Base-by-base conservation (phyloP, 2,797 vertebrate species). In the Hypotaenidia philippensis region DNA sequence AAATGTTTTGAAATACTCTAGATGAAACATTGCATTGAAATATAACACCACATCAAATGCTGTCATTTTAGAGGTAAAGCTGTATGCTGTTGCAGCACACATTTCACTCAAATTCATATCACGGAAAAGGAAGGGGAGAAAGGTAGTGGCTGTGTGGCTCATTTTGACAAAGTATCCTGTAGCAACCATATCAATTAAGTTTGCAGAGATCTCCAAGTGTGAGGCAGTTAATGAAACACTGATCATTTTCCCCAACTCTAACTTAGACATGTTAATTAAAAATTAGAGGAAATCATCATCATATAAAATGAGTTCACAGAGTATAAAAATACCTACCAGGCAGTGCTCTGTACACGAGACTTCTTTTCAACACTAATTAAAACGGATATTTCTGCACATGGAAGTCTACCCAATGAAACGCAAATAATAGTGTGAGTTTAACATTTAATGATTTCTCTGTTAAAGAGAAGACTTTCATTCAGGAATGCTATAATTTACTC, bases 211-310 rank as follows among this genome's bases (percentile, higher is more conserved):
- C 86, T 97, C 91, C 78, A 87, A 93, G 93, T 19, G 68, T 27
- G 44, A 96, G 76, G 75, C 81, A 90, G 91, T 94, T 97, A 97
- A 97, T 93, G 91, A 97, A 97, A 96, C 87, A 87, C 87, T 83
- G 91, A 97, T 97, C 95, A 89, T 96, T 95, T 89, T 93, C 88
- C 91, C 47, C 69, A 96, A 95, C 78, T 84, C 86, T 93, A 96
- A 97, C 60, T 94, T 90, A 94, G 93, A 94, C 69, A 85, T 70
- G 90, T 96, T 97, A 96, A 97, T 97, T 97, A 97, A 97, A 97
- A 97, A 97, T 94, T 94, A 97, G 94, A 96, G 85, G 91, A 93
- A 97, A 97, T 97, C 86, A 97, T 96, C 95, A 93, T 96, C 94
- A 80, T 89, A 94, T 90, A 90, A 96, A 96, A 96, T 91, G 90